Evolutionary conservation across 2,888 invertebrate genomes (phyloP).

Genomic region (Lasioglossum villosulum): DNA sequence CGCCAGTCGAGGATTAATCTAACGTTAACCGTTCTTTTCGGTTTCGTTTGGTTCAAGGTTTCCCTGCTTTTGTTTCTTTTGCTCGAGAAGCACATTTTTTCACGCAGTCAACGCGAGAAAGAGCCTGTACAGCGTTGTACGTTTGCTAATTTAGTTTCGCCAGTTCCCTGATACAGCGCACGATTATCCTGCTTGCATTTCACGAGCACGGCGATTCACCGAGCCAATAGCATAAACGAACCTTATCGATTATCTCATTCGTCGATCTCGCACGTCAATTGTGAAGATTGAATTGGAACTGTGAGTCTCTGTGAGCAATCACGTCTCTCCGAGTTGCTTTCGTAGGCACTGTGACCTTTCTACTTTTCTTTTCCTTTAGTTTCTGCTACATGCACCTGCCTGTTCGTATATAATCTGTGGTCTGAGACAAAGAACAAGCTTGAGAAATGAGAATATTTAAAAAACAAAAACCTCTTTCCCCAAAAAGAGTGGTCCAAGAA

Average conservation of each 20-base stretch:
- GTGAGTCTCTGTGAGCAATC: background rate
- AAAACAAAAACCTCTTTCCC: slow-evolving; percentile 86
- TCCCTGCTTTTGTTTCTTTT: background rate
- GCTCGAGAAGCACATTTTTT: background rate
- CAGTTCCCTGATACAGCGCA: background rate
- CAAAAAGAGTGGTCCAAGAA: slow-evolving; percentile 87
- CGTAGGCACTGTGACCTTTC: background rate
- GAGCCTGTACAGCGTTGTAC: background rate
- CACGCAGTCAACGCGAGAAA: background rate
- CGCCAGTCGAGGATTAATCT: background rate
- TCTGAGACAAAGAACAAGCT: slow-evolving; percentile 64
- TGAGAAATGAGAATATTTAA: slow-evolving; percentile 60
- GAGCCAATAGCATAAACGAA: background rate
- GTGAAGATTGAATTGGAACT: background rate
- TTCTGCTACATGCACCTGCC: slow-evolving; percentile 24
- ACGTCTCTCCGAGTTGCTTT: background rate
- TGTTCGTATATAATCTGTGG: slow-evolving; percentile 69
- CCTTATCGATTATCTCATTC: background rate
- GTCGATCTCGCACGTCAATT: no score
- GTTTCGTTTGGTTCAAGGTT: background rate
- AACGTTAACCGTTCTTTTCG: background rate
- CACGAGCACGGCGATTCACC: background rate
- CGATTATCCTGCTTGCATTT: slow-evolving; percentile 11
- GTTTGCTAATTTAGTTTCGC: slow-evolving; percentile 17
- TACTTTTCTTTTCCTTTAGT: slow-evolving; percentile 20